Evolutionary conservation across 1,140 invertebrate species (phyloP).

Genomic region (Palaemon carinicauda): DNA sequence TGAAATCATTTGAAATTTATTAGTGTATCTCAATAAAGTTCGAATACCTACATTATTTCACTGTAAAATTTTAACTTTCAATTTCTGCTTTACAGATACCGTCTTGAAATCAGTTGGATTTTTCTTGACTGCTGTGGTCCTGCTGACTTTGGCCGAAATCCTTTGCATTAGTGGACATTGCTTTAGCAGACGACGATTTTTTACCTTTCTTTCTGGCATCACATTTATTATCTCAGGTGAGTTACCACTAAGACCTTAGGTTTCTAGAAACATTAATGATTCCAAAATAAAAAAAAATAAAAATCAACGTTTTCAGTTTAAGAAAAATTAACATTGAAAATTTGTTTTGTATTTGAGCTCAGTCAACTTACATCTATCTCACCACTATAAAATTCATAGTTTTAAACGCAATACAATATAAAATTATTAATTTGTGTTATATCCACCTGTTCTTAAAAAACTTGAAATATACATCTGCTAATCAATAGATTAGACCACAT

Average conservation of each 20-base stretch:
- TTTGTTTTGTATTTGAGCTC: not conserved
- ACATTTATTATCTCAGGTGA: slow-evolving; percentile 28
- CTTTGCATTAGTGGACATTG: slow-evolving; percentile 19
- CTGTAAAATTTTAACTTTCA: no score
- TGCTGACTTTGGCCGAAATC: slow-evolving; percentile 17
- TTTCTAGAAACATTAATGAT: not conserved
- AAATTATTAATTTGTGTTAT: no score
- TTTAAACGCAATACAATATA: no score
- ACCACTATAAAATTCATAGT: no score
- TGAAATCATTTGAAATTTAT: no score
- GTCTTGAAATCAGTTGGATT: slow-evolving; percentile 25
- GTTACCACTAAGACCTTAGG: not conserved
- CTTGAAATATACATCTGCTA: no score
- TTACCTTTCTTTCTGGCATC: slow-evolving; percentile 29
- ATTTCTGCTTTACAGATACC: slow-evolving; percentile 13
- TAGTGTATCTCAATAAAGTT: no score
- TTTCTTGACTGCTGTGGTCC: slow-evolving; percentile 21
- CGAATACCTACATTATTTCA: no score
- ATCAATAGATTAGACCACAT: no score
- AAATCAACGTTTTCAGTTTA: not conserved
- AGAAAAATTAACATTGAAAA: no score
- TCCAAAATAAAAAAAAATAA: no score
- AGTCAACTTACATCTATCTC: not conserved
- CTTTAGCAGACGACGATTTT: slow-evolving; percentile 2
- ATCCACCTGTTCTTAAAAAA: no score